Percentiles rank a stretch among this genome's conserved stretches.
These are phyloP conservation scores for Alviniconcha marisindica DNA, from an alignment of 1,140 invertebrate species.

Conservation along the genomic window DNA sequence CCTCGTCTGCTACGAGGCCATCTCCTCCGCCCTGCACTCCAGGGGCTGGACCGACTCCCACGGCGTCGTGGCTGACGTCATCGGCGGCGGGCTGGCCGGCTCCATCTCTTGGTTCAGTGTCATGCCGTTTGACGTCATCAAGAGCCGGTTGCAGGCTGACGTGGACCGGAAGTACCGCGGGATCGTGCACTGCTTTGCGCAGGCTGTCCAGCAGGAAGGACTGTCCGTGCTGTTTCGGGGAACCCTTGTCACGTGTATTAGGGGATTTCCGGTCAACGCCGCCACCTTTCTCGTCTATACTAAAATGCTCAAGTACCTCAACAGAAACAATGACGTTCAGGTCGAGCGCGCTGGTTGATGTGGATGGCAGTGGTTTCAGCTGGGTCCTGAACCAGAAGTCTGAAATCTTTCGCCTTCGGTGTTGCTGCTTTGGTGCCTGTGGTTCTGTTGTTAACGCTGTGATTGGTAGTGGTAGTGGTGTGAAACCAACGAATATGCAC, in stretches of 20 bases:
- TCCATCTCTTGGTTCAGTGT: slow-evolving; percentile 68
- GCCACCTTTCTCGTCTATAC: slow-evolving; percentile 78
- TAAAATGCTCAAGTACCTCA: slow-evolving; percentile 38
- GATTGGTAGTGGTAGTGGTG: not conserved
- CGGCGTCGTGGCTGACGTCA: slow-evolving; percentile 53
- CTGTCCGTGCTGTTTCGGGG: slow-evolving; percentile 65
- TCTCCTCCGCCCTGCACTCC: not conserved
- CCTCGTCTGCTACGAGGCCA: slow-evolving; percentile 33
- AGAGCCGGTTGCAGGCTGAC: slow-evolving; percentile 71
- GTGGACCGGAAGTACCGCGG: slow-evolving; percentile 35
- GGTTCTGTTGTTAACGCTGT: not conserved
- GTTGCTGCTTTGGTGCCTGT: not conserved
- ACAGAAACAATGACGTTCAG: not conserved
- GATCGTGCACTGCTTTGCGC: slow-evolving; percentile 47
- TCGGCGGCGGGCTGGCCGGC: slow-evolving; percentile 80
- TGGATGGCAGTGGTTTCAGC: not conserved
- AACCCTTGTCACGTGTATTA: slow-evolving; percentile 49
- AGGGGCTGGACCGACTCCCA: slow-evolving; percentile 26
- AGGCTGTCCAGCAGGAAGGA: slow-evolving; percentile 57
- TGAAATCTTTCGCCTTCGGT: no score
- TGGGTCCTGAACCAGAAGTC: not conserved
- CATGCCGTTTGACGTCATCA: slow-evolving; percentile 74
- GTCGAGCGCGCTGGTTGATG: no score
- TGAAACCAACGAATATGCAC: no score
- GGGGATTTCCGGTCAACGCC: slow-evolving; percentile 71